These are phyloP conservation scores for Pasiphila rectangulata DNA, from an alignment of 2,888 invertebrate species.

Conservation along the genomic window DNA sequence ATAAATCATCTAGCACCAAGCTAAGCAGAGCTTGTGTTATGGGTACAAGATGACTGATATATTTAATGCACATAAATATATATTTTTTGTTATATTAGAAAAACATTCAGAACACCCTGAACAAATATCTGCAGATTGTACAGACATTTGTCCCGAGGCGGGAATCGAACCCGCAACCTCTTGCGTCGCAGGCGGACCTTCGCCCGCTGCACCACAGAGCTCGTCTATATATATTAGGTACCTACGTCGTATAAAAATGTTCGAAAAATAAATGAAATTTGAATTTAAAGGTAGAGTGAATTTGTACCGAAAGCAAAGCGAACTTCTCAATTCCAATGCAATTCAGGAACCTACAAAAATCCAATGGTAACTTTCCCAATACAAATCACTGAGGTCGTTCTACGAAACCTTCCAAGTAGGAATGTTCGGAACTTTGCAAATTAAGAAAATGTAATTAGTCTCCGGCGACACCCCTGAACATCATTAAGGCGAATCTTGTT, in stretches of 20 bases:
- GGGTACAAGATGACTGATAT: too few relatives aligned
- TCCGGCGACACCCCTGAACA: slow-evolving; percentile 53
- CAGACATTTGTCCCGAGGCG: too few relatives aligned
- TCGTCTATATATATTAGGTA: not conserved
- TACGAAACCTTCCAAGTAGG: slow-evolving; percentile 38
- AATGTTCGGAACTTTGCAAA: slow-evolving; percentile 65
- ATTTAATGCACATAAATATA: too few relatives aligned
- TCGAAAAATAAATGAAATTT: not conserved
- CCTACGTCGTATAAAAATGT: not conserved
- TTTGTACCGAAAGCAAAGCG: not conserved
- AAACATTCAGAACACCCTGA: too few relatives aligned
- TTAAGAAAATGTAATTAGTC: slow-evolving; percentile 80
- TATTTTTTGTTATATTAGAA: too few relatives aligned
- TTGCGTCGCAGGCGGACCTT: too few relatives aligned
- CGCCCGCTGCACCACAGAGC: too few relatives aligned
- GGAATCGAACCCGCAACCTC: too few relatives aligned
- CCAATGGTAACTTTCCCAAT: slow-evolving; percentile 29
- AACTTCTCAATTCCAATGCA: not conserved
- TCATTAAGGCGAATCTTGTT: slow-evolving; percentile 78
- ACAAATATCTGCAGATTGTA: too few relatives aligned
- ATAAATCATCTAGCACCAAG: too few relatives aligned
- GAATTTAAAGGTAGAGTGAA: too few relatives aligned
- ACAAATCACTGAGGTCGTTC: slow-evolving; percentile 40
- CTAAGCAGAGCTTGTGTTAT: too few relatives aligned
- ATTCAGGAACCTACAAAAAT: not conserved